Evolutionary conservation across 2,888 invertebrate species (phyloP).

Genomic region (Eupelmus urozonus): DNA sequence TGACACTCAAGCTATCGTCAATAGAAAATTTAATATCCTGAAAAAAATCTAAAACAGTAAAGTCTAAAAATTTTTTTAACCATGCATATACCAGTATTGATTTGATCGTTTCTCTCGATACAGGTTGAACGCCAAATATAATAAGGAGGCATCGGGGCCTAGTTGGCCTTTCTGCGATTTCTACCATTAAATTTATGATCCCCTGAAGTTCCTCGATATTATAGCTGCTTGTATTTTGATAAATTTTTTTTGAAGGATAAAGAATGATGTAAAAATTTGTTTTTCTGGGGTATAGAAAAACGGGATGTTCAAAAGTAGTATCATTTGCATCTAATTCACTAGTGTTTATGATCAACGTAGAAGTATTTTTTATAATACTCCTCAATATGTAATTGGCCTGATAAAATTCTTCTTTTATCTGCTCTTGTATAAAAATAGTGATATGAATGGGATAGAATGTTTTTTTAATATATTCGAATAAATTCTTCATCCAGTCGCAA

Average conservation of each 20-base stretch:
- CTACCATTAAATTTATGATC: constrained; percentile 7
- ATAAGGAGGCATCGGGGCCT: constrained; percentile 17
- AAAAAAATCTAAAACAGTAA: neutral
- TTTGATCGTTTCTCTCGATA: neutral
- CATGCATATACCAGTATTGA: constrained; percentile 1
- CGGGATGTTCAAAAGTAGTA: neutral
- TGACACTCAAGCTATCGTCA: neutral
- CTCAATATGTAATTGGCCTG: neutral
- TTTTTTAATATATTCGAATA: no score
- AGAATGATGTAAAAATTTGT: constrained; percentile 9
- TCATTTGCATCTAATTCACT: neutral
- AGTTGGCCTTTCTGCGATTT: neutral
- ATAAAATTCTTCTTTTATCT: no score
- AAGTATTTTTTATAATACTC: neutral
- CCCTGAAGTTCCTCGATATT: neutral
- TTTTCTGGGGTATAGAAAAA: neutral
- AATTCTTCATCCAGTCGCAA: no score
- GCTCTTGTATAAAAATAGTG: no score
- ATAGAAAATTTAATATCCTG: neutral
- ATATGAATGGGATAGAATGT: no score
- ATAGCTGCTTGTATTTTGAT: neutral
- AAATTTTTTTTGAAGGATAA: neutral
- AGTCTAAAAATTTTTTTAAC: constrained; percentile 23
- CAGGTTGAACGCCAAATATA: neutral
- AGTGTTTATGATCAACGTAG: neutral